phyloP scores from a whole-genome alignment of 1,140 invertebrate species.

The Phthorimaea operculella region DNA sequence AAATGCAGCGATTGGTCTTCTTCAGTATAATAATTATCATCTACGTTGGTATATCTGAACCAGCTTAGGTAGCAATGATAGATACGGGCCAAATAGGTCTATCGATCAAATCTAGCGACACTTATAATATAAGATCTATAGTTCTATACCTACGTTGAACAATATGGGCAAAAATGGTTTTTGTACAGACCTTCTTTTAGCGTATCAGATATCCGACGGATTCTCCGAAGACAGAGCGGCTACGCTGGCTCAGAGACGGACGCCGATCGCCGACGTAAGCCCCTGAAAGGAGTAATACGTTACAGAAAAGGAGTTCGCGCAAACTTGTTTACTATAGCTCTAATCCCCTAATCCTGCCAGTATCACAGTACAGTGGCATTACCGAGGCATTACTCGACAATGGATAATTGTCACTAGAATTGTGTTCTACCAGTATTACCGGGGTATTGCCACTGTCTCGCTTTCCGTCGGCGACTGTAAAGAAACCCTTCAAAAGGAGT shows the following conservation, averaged over 20 bases:
- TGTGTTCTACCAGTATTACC: conserved; percentile 9
- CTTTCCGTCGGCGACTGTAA: conserved; percentile 24
- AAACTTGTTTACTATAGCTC: conserved; percentile 37
- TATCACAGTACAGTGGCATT: conserved; percentile 36
- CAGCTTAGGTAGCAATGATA: too few species aligned
- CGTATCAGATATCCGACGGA: not conserved
- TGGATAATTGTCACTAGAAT: conserved; percentile 47
- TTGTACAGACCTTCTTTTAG: too few species aligned
- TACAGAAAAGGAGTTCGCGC: conserved; percentile 26
- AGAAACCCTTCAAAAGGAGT: conserved; percentile 37
- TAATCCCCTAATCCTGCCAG: conserved; percentile 58
- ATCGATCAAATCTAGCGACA: too few species aligned
- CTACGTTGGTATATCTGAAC: too few species aligned
- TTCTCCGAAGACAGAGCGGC: conserved; percentile 1
- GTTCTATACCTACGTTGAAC: too few species aligned
- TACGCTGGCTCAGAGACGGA: not conserved
- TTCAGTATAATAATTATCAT: too few species aligned
- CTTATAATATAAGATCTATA: too few species aligned
- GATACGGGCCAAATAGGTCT: too few species aligned
- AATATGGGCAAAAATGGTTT: too few species aligned
- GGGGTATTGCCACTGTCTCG: conserved; percentile 15
- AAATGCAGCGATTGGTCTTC: too few species aligned
- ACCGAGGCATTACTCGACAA: conserved; percentile 29
- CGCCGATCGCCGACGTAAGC: not conserved
- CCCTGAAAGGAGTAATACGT: conserved; percentile 16